phyloP scores from a whole-genome alignment of 2,888 invertebrate genomes.

The Caenorhabditis japonica region DNA sequence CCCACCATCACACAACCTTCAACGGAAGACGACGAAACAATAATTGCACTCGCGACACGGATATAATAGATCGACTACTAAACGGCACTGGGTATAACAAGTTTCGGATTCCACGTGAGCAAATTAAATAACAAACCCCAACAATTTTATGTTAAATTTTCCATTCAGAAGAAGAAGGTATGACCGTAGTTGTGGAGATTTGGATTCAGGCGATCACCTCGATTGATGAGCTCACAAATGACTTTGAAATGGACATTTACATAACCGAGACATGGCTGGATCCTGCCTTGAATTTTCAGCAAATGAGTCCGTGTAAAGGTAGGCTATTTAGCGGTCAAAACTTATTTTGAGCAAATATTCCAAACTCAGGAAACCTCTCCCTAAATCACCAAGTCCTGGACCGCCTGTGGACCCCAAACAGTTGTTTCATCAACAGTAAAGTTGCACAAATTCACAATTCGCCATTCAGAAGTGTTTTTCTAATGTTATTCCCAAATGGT shows the following conservation, averaged over 20 bases:
- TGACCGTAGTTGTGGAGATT: slow-evolving; percentile 65
- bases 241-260: slow-evolving; percentile 72
- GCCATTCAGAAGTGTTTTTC: slow-evolving; percentile 68
- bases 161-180: slow-evolving; percentile 62
- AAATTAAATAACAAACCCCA: not conserved
- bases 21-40: slow-evolving; percentile 28
- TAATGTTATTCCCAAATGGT: slow-evolving; percentile 71
- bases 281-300: slow-evolving; percentile 63
- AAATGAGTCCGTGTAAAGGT: slow-evolving; percentile 67
- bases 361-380: slow-evolving; percentile 61
- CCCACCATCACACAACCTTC: slow-evolving; percentile 22
- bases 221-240: slow-evolving; percentile 68
- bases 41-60: slow-evolving; percentile 74
- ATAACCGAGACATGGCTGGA: slow-evolving; percentile 70
- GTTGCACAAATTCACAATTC: slow-evolving; percentile 68
- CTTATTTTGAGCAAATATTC: not conserved
- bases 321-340: not conserved
- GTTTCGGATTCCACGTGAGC: slow-evolving; percentile 73
- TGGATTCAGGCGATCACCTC: slow-evolving; percentile 70
- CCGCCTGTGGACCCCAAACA: slow-evolving; percentile 74
- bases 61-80: slow-evolving; percentile 73
- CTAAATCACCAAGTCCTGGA: slow-evolving; percentile 66
- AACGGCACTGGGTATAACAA: slow-evolving; percentile 77
- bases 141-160: not conserved
- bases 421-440: slow-evolving; percentile 72